Evolutionary conservation across 2,113 vertebrate species (phyloP).

Genomic region (Gambusia affinis): DNA sequence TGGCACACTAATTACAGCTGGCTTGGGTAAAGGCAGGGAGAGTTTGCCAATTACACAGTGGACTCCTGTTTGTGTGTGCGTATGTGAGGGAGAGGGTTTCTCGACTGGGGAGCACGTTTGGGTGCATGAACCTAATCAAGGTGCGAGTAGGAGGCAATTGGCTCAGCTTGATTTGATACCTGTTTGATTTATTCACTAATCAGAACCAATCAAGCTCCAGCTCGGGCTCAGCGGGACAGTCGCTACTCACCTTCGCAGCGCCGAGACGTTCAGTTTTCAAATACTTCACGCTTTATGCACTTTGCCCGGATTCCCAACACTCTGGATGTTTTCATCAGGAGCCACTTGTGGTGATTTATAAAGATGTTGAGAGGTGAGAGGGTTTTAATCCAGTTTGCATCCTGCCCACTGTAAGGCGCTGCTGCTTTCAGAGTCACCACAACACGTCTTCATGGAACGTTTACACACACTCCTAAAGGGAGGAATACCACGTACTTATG

Average conservation of each 20-base stretch:
- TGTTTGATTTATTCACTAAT: conserved; percentile 78
- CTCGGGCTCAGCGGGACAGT: conserved; percentile 56
- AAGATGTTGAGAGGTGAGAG: conserved; percentile 37
- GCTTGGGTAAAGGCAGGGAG: conserved; percentile 59
- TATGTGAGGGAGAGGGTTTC: conserved; percentile 46
- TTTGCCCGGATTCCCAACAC: conserved; percentile 40
- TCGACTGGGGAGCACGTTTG: conserved; percentile 64
- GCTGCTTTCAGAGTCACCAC: conserved; percentile 19
- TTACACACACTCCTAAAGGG: no score
- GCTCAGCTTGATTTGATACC: conserved; percentile 75
- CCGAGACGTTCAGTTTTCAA: conserved; percentile 57
- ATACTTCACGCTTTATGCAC: conserved; percentile 51
- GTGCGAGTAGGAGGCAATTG: conserved; percentile 73
- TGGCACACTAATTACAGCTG: conserved; percentile 73
- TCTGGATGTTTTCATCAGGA: conserved; percentile 18
- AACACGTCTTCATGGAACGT: neutral
- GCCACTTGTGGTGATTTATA: conserved; percentile 47
- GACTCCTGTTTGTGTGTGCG: conserved; percentile 25
- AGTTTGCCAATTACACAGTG: conserved; percentile 72
- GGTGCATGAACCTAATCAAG: conserved; percentile 78
- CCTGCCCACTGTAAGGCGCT: conserved; percentile 4
- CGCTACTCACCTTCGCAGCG: conserved; percentile 47
- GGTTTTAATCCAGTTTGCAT: conserved; percentile 58
- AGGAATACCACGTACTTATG: no score
- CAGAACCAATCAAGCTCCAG: conserved; percentile 75